phyloP scores from a whole-genome alignment of 1,140 invertebrate species.

The Elymnias hypermnestra region DNA sequence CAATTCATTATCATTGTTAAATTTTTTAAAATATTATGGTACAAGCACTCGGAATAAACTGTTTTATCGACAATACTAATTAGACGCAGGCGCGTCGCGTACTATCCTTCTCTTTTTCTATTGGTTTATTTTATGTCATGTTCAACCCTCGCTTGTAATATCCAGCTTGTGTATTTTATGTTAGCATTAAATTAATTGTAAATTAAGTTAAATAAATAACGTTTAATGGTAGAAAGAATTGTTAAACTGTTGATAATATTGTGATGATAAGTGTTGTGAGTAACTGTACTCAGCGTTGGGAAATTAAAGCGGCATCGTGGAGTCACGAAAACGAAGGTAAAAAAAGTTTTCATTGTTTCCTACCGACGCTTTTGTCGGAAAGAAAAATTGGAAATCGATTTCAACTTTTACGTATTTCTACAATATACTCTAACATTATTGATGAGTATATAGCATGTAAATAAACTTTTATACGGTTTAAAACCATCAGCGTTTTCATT shows the following conservation, averaged over 20 bases:
- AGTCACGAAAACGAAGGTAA: constrained; percentile 76
- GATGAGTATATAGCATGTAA: too few relatives aligned
- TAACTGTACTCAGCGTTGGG: constrained; percentile 70
- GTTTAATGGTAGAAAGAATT: constrained; percentile 62
- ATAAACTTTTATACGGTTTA: too few relatives aligned
- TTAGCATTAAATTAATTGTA: constrained; percentile 48
- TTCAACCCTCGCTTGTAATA: constrained; percentile 61
- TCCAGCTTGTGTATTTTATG: constrained; percentile 67
- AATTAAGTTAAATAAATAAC: constrained; percentile 37
- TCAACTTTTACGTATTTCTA: too few relatives aligned
- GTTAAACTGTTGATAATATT: constrained; percentile 60
- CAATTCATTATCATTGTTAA: too few relatives aligned
- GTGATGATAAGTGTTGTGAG: constrained; percentile 75
- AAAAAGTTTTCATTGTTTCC: constrained; percentile 71
- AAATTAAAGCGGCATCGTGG: constrained; percentile 74
- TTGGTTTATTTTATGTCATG: constrained; percentile 73
- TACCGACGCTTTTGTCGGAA: constrained; percentile 47
- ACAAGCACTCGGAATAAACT: constrained; percentile 25
- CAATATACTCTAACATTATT: too few relatives aligned
- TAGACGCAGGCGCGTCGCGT: constrained; percentile 62
- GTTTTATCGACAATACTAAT: constrained; percentile 52
- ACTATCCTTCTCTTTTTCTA: constrained; percentile 60
- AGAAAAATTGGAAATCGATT: constrained; percentile 59
- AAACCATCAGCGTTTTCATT: neutral
- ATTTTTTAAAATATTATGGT: neutral